Percentiles rank a stretch among this genome's conserved stretches.
Evolutionary conservation across 2,888 invertebrate genomes (phyloP).

Genomic region (Automeris io): DNA sequence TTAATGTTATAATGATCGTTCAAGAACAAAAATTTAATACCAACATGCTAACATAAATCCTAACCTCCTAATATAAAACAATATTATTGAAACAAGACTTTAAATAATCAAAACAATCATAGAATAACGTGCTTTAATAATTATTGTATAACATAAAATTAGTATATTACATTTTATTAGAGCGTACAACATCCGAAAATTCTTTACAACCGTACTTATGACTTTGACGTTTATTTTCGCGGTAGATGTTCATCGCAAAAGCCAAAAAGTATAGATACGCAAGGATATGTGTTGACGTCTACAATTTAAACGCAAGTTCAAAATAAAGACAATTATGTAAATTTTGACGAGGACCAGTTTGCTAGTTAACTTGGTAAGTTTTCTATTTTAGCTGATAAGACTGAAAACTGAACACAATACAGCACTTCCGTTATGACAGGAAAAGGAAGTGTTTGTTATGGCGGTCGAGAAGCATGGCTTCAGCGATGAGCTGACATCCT

Average conservation of each 20-base stretch:
- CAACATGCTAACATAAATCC: too few relatives aligned
- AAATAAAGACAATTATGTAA: conserved; percentile 4
- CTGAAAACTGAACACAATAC: conserved; percentile 11
- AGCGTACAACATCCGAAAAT: too few relatives aligned
- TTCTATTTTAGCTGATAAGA: neutral
- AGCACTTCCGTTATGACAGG: conserved; percentile 70
- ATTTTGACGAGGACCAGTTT: conserved; percentile 4
- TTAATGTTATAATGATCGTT: too few relatives aligned
- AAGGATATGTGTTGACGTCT: conserved; percentile 30
- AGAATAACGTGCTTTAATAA: too few relatives aligned
- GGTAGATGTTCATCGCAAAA: conserved; percentile 25
- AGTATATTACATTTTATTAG: too few relatives aligned
- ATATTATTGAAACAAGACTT: too few relatives aligned
- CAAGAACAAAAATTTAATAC: too few relatives aligned
- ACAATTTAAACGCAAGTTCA: conserved; percentile 15
- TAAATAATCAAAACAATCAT: too few relatives aligned
- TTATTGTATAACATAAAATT: too few relatives aligned
- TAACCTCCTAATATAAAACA: too few relatives aligned
- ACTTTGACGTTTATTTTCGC: conserved; percentile 36
- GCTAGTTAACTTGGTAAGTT: conserved; percentile 8
- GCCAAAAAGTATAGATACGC: conserved; percentile 14
- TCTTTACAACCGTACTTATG: conserved; percentile 11
- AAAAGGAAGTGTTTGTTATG: conserved; percentile 78
- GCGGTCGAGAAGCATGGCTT: conserved; percentile 50
- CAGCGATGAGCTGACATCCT: conserved; percentile 38